Evolutionary conservation across 2,888 invertebrate genomes (phyloP).

Genomic region (Lasioglossum morio): DNA sequence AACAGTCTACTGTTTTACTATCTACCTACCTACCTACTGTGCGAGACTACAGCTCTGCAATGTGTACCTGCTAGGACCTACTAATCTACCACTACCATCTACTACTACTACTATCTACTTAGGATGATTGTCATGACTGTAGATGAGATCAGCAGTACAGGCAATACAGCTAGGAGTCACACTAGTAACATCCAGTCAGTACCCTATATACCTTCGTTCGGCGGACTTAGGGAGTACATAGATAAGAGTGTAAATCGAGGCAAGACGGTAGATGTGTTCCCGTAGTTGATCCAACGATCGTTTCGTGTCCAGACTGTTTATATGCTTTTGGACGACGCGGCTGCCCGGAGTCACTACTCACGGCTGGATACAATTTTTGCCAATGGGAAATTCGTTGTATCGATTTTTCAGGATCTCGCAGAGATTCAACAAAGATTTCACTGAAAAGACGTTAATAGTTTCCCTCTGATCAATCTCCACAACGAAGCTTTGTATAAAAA

Average conservation of each 20-base stretch:
- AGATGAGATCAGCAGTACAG: conserved; percentile 83
- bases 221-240: conserved; percentile 85
- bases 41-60: conserved; percentile 78
- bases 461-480: background rate
- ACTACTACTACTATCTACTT: conserved; percentile 78
- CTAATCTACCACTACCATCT: conserved; percentile 79
- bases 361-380: background rate
- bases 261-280: conserved; percentile 63
- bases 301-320: background rate
- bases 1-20: conserved; percentile 65
- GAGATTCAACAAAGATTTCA: background rate
- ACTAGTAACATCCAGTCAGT: conserved; percentile 84
- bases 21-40: conserved; percentile 66
- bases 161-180: conserved; percentile 83
- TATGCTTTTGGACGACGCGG: conserved; percentile 13
- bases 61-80: conserved; percentile 81
- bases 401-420: background rate
- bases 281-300: conserved; percentile 15
- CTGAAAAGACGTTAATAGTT: no score
- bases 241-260: conserved; percentile 73
- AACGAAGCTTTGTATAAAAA: background rate
- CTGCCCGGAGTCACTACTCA: background rate
- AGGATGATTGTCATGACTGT: conserved; percentile 84
- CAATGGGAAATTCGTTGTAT: background rate
- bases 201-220: conserved; percentile 81